A percentile compares a stretch with the other conserved stretches of the same genome.
Evolutionary conservation across 2,888 invertebrate species (phyloP).

Genomic region (Drosophila mimetica): DNA sequence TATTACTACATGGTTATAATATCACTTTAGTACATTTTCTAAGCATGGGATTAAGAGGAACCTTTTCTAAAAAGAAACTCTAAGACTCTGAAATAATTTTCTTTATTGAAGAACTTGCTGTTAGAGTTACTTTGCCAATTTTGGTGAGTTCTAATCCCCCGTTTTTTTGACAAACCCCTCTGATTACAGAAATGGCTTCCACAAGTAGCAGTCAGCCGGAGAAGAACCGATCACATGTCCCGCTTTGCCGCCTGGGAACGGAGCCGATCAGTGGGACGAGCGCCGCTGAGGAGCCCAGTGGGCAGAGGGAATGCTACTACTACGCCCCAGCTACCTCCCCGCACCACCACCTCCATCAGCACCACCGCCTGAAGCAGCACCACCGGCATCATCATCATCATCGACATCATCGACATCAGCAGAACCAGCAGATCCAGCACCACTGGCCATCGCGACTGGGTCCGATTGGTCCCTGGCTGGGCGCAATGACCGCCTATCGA

Average conservation of each 20-base stretch:
- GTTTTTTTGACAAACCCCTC: constrained; percentile 25
- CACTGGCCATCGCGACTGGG: constrained; percentile 53
- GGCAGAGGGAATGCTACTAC: constrained; percentile 71
- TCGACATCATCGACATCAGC: constrained; percentile 19
- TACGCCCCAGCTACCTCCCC: constrained; percentile 73
- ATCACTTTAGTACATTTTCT: too few species aligned
- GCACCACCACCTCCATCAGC: constrained; percentile 26
- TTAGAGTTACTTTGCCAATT: too few species aligned
- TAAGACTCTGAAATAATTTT: too few species aligned
- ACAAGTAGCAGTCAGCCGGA: constrained; percentile 74
- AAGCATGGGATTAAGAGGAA: too few species aligned
- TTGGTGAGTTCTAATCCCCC: neutral
- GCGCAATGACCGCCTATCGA: constrained; percentile 81
- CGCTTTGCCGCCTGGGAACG: constrained; percentile 70
- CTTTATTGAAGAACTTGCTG: too few species aligned
- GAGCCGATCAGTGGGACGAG: constrained; percentile 46
- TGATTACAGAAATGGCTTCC: constrained; percentile 82
- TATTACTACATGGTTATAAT: too few species aligned
- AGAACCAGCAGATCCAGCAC: constrained; percentile 39
- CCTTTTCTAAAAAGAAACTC: too few species aligned
- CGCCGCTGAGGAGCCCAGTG: constrained; percentile 44
- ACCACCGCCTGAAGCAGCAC: constrained; percentile 23
- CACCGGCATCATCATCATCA: constrained; percentile 32
- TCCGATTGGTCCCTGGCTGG: constrained; percentile 64
- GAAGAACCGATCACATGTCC: constrained; percentile 65